A percentile compares a stretch with the other conserved stretches of the same genome.
Conservation (phyloP, 2,888 invertebrate genomes). For the Drepana falcataria region DNA sequence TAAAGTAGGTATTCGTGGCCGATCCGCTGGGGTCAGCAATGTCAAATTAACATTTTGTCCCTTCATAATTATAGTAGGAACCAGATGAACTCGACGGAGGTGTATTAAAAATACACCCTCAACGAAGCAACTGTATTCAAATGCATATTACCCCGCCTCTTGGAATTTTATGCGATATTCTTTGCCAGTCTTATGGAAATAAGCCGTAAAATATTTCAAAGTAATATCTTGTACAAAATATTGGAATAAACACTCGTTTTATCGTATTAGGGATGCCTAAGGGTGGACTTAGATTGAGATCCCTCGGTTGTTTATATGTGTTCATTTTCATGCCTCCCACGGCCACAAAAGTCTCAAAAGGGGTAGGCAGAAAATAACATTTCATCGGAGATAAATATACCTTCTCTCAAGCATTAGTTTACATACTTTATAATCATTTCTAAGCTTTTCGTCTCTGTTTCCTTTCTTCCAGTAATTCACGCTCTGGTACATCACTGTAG, state of each 20-base stretch:
- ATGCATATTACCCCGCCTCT: constrained; percentile 32
- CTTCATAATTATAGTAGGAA: constrained; percentile 39
- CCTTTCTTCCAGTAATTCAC: too few relatives aligned
- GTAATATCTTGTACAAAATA: neutral
- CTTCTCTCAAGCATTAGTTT: too few relatives aligned
- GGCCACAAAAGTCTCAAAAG: too few relatives aligned
- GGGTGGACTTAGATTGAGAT: too few relatives aligned
- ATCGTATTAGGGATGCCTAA: too few relatives aligned
- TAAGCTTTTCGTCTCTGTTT: too few relatives aligned
- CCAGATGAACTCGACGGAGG: constrained; percentile 28
- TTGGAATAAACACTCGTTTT: neutral
- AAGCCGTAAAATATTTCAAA: neutral
- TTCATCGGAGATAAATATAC: too few relatives aligned
- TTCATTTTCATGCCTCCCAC: too few relatives aligned
- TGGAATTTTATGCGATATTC: constrained; percentile 32
- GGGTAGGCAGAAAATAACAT: too few relatives aligned
- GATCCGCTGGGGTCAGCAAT: constrained; percentile 7
- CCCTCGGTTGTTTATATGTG: too few relatives aligned
- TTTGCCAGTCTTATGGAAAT: constrained; percentile 1
- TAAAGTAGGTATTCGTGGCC: neutral
- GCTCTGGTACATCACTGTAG: too few relatives aligned
- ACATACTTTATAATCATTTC: too few relatives aligned
- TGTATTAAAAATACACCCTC: constrained; percentile 24
- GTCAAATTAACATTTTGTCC: constrained; percentile 42
- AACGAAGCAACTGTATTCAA: constrained; percentile 28